Conservation (phyloP, 2,888 invertebrate species). For the Drosophila quinaria region DNA sequence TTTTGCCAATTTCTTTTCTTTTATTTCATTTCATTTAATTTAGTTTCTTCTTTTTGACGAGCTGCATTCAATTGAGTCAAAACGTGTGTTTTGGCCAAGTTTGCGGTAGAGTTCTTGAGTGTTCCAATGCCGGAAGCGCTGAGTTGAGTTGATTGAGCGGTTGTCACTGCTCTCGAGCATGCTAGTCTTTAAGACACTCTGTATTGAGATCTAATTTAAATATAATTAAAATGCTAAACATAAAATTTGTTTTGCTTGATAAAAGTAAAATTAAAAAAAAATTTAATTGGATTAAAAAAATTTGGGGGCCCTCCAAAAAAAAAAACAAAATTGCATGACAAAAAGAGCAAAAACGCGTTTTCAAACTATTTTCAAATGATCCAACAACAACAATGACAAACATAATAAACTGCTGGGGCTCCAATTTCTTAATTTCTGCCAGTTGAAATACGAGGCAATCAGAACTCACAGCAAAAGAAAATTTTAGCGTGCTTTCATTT, state of each 20-base stretch:
- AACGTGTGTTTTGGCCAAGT: constrained; percentile 64
- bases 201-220: background rate
- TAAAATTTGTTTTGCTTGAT: no score
- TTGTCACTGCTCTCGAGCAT: background rate
- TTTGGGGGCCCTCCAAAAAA: background rate
- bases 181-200: background rate
- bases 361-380: background rate
- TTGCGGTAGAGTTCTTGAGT: constrained; percentile 4
- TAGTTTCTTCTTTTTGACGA: constrained; percentile 5
- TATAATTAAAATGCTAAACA: no score
- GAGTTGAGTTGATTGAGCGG: background rate
- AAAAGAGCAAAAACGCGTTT: no score
- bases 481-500: background rate
- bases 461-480: background rate
- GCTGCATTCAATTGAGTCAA: constrained; percentile 51
- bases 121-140: constrained; percentile 54
- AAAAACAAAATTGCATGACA: no score
- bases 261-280: no score
- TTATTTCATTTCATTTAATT: constrained; percentile 20
- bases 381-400: background rate
- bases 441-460: constrained; percentile 4
- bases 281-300: no score
- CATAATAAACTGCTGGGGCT: background rate
- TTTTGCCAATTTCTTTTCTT: constrained; percentile 38
- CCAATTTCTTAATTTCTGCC: constrained; percentile 10